Conservation (phyloP, 2,888 invertebrate species). For the Meiosimyza decipiens region DNA sequence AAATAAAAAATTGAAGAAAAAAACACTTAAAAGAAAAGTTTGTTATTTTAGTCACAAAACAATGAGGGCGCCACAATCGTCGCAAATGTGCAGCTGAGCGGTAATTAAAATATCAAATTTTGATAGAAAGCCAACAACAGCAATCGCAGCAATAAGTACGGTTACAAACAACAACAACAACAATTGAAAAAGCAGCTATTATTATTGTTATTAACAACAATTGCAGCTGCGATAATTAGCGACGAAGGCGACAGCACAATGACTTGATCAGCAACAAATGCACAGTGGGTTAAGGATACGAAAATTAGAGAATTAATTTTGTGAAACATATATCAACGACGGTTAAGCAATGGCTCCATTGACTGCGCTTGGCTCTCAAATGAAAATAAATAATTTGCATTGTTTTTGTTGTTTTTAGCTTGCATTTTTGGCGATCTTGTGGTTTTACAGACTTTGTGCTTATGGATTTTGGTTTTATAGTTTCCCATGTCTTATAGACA, state of each 20-base stretch:
- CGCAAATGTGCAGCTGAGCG: constrained; percentile 29
- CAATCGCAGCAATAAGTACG: neutral
- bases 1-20: neutral
- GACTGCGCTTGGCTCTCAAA: too few species aligned
- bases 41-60: constrained; percentile 30
- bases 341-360: too few species aligned
- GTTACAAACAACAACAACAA: constrained; percentile 23
- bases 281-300: neutral
- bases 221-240: constrained; percentile 31
- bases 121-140: constrained; percentile 39
- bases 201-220: constrained; percentile 11
- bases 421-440: too few species aligned
- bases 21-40: neutral
- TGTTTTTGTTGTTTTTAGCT: too few species aligned
- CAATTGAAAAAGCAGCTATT: neutral
- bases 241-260: constrained; percentile 10
- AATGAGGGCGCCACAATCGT: constrained; percentile 30
- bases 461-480: too few species aligned
- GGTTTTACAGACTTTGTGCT: too few species aligned
- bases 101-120: constrained; percentile 43
- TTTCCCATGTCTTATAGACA: too few species aligned
- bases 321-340: too few species aligned
- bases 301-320: too few species aligned
- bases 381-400: too few species aligned
- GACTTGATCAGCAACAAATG: neutral